Conservation (phyloP, 2,888 invertebrate genomes). For the Eristalis tenax region DNA sequence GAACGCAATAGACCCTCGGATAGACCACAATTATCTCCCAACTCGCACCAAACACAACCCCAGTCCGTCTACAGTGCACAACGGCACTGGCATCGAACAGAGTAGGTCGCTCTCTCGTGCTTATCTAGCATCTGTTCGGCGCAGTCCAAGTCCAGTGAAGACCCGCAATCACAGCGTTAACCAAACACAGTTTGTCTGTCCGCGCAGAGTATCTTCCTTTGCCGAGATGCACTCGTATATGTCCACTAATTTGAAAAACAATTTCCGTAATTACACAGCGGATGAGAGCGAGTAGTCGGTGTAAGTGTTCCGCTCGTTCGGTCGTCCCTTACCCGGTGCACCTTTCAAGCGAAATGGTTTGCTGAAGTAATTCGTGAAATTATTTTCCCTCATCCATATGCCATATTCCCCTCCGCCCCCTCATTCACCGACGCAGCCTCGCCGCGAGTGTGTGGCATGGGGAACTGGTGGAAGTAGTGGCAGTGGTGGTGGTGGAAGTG, state of each 20-base stretch:
- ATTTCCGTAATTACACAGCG: conserved; percentile 79
- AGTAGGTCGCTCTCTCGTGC: conserved; percentile 64
- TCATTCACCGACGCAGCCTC: neutral
- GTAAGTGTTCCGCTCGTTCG: conserved; percentile 53
- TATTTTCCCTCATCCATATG: conserved; percentile 68
- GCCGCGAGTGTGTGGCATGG: conserved; percentile 12
- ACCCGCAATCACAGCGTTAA: neutral
- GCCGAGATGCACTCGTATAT: conserved; percentile 30
- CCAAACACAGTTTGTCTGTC: conserved; percentile 21
- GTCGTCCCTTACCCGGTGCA: neutral
- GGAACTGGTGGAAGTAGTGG: neutral
- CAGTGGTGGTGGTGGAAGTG: conserved; percentile 17
- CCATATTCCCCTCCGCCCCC: neutral
- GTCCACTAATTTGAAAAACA: conserved; percentile 81
- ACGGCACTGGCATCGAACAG: neutral
- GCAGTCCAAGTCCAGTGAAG: neutral
- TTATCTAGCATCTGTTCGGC: conserved; percentile 69
- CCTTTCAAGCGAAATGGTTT: conserved; percentile 32
- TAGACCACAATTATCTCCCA: conserved; percentile 47
- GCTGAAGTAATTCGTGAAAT: conserved; percentile 66
- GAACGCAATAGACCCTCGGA: conserved; percentile 38
- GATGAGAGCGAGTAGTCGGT: conserved; percentile 59
- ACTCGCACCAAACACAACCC: conserved; percentile 54
- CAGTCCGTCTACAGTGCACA: neutral
- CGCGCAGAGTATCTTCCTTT: neutral